Base-by-base conservation (phyloP, 2,113 vertebrate genomes). In the Tupaia chinensis region DNA sequence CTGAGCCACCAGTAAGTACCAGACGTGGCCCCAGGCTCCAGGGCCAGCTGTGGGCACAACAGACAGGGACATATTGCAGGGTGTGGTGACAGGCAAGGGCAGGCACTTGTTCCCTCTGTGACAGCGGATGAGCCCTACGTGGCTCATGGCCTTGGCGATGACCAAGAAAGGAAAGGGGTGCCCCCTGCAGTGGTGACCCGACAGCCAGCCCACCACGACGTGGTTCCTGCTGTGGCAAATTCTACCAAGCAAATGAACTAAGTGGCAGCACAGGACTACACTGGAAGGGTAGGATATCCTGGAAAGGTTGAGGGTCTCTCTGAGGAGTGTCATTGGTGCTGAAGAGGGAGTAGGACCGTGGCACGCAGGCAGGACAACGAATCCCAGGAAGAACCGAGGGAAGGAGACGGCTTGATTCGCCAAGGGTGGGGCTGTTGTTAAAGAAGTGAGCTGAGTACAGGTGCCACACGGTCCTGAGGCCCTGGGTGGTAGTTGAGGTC, bases 401-500 rank as follows among this genome's bases (percentile, higher is more conserved):
- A 6, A 22, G 81, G n/a, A 29, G 73, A 5, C 4, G 2, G 16
- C 65, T 69, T 14, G 2, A n/a, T 60, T 19, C 29, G 9, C 10
- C 7, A n/a, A 54, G 20, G 79, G 13, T 2, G 16, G 73, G n/a
- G 32, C 3, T 8, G n/a, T 13, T 32, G 20, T 2, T 27, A 22
- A 22, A 25, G 53, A 60, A 58, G 19, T 3, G 20, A 66, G 16
- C 61, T 20, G 27, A 54, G 34, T 1, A 1, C 32, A 60, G 34
- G 29, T 2, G 65, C 12, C 65, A 32, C 2, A 11, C 29, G 14
- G 44, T 0, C 60, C 58, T 73, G 60, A 29, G 65, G 58, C 17
- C 17, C 0, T 7, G 12, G 14, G 0, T 5, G 63, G 63, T 44
- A 87, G 13, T 0, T 19, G 4, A 20, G 19, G 29, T 56, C 70